Percentiles rank a stretch among this genome's conserved stretches.
Evolutionary conservation across 2,888 invertebrate species (phyloP).

Genomic region (Pristionchus arcanus): DNA sequence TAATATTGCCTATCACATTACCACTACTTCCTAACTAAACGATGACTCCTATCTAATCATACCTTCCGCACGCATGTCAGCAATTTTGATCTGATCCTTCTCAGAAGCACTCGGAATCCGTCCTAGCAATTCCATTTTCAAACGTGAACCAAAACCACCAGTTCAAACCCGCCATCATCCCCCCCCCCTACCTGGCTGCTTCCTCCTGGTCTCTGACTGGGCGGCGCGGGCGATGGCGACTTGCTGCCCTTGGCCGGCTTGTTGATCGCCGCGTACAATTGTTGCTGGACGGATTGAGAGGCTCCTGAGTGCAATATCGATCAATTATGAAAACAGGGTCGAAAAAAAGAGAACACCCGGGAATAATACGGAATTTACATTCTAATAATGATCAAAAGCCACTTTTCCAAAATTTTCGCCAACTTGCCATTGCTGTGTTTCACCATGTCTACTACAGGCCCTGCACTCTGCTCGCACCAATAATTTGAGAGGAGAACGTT

Average conservation of each 20-base stretch:
- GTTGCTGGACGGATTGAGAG: background rate
- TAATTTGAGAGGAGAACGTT: background rate
- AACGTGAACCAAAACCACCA: too few relatives aligned
- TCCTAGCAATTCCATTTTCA: too few relatives aligned
- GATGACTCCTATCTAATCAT: background rate
- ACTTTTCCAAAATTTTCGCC: too few relatives aligned
- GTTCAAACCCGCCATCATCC: background rate
- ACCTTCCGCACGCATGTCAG: background rate
- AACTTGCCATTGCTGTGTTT: too few relatives aligned
- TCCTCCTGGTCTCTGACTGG: background rate
- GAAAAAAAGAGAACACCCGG: too few relatives aligned
- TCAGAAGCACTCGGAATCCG: too few relatives aligned
- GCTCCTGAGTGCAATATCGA: background rate
- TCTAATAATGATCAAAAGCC: too few relatives aligned
- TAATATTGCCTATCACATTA: background rate
- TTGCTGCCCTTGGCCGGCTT: constrained; percentile 50
- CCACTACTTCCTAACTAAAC: too few relatives aligned
- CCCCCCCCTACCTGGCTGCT: background rate
- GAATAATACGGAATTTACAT: too few relatives aligned
- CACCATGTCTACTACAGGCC: too few relatives aligned
- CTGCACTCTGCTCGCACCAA: background rate
- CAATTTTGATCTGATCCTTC: background rate
- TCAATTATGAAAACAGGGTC: too few relatives aligned
- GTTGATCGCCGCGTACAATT: constrained; percentile 52
- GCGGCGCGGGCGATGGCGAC: constrained; percentile 37